Base-by-base conservation (phyloP, 2,888 invertebrate genomes). In the Hirtodrosophila histrioides region DNA sequence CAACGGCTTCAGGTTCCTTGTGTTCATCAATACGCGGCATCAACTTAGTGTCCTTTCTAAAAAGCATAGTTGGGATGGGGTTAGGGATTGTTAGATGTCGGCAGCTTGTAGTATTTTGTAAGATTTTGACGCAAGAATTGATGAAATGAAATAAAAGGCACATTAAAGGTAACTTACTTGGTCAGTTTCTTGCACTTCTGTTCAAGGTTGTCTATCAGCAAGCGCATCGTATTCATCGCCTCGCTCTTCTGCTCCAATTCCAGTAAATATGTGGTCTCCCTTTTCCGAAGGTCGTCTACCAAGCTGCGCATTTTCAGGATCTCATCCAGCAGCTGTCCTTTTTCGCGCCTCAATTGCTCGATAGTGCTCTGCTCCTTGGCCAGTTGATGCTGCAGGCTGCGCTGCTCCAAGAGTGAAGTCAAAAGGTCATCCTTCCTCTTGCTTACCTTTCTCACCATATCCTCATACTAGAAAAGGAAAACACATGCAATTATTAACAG, bases 381-480 rank as follows among this genome's bases (percentile, higher is more conserved):
- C 9, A 91, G 61, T 3, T 69, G 61, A 2, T 55, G 45, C 9
- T 86, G 78, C 27, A 90, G 44, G 4, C 65, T 69, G 0, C 82
- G 76, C 35, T 89, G 87, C 8, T 86, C 79, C 33, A 78, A 8
- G 54, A 89, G 67, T 1, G 86, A 67, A 5, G 67, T 70, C 29
- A 79, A 73, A 0, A 91, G 65, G 12, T 89, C 75, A 0, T 57
- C 70, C 23, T 87, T 89, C 0, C 73, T 87, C 46, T 88, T 75
- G 0, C 17, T 8, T 0, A 84, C 54, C 1, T 73, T 40, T 1
- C 51, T 37, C 29, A 82, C 74, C 7, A 90, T 46, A 0, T 79
- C 68, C 1, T 78, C 75, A 7, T 70, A 35, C 76, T 81, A 3
- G 10, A 23, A 45, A 45, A 12, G n/a, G 3, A 0, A 44, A 29